phyloP scores from a whole-genome alignment of 2,888 invertebrate genomes.

The Aleiodes alternator region DNA sequence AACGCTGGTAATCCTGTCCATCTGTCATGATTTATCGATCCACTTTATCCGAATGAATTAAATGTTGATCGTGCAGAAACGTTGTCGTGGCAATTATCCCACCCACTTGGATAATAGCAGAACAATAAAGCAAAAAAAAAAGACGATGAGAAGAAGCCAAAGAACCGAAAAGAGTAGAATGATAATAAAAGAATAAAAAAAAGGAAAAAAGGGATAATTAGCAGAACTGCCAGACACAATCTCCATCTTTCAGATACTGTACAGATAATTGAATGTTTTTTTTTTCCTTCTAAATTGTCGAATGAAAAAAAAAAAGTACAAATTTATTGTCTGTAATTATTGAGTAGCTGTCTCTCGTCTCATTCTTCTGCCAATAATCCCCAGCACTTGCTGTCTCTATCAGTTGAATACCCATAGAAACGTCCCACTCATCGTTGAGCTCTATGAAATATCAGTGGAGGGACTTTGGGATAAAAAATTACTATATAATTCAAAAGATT shows the following conservation, averaged over 20 bases:
- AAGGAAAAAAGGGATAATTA: not conserved
- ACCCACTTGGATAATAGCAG: conserved; percentile 31
- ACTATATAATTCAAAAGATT: conserved; percentile 17
- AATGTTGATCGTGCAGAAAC: conserved; percentile 39
- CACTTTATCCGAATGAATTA: conserved; percentile 43
- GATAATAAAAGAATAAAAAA: not conserved
- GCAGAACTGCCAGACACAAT: not conserved
- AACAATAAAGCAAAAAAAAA: not conserved
- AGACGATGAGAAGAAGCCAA: too few species aligned
- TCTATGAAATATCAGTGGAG: conserved; percentile 4
- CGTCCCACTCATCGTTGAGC: too few species aligned
- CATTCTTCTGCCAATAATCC: too few species aligned
- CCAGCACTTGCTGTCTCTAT: too few species aligned
- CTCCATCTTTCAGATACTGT: not conserved
- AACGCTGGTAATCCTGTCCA: conserved; percentile 22
- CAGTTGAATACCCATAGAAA: too few species aligned
- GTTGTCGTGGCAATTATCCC: conserved; percentile 33
- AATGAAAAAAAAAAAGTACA: not conserved
- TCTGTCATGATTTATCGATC: conserved; percentile 45
- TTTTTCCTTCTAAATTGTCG: not conserved
- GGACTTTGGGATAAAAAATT: not conserved
- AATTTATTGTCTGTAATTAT: conserved; percentile 2
- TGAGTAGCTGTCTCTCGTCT: not conserved
- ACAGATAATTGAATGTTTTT: not conserved
- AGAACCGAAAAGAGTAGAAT: not conserved